phyloP scores from a whole-genome alignment of 2,797 vertebrate species.

The Masticophis lateralis region DNA sequence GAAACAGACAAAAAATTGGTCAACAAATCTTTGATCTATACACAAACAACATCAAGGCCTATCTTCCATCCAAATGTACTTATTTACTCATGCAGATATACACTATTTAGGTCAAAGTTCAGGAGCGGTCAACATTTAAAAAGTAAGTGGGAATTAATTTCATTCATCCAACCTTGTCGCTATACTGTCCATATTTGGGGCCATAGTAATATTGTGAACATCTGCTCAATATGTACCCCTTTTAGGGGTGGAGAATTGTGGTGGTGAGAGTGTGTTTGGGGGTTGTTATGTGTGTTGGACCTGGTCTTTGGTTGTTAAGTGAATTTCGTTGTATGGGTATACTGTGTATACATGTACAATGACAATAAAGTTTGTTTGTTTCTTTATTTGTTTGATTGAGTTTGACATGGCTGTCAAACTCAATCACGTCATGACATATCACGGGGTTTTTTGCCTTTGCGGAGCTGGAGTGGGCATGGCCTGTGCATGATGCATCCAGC shows the following conservation, averaged over 20 bases:
- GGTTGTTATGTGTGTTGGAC: too few relatives aligned
- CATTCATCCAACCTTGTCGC: background rate
- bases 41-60: background rate
- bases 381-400: too few relatives aligned
- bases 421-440: too few relatives aligned
- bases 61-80: background rate
- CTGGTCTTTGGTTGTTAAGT: too few relatives aligned
- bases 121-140: background rate
- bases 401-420: background rate
- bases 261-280: too few relatives aligned
- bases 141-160: background rate
- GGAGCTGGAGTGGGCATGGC: too few relatives aligned
- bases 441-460: too few relatives aligned
- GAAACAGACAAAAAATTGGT: background rate
- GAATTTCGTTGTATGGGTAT: too few relatives aligned
- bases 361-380: too few relatives aligned
- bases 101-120: background rate
- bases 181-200: background rate
- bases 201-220: background rate
- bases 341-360: too few relatives aligned
- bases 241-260: background rate
- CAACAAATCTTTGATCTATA: background rate
- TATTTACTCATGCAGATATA: background rate
- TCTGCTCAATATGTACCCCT: background rate
- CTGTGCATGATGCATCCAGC: too few relatives aligned